Conservation (phyloP, 2,888 invertebrate species). For the Scrobipalpa costella region DNA sequence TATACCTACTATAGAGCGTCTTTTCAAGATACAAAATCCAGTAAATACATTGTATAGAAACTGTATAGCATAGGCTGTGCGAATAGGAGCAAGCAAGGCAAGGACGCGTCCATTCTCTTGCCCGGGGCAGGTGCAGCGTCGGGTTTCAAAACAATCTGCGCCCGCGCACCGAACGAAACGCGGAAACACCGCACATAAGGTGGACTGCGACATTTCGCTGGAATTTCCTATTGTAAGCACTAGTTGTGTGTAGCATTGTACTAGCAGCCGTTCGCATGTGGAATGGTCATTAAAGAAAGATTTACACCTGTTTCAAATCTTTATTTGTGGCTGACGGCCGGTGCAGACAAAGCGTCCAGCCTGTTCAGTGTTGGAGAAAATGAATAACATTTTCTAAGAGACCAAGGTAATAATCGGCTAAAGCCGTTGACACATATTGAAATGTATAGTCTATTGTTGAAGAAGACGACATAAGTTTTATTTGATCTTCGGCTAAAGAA, state of each 20-base stretch:
- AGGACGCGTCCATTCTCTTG: constrained; percentile 39
- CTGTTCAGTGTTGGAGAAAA: too few relatives aligned
- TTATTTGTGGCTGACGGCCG: too few relatives aligned
- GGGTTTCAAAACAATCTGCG: constrained; percentile 61
- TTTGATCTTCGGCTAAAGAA: too few relatives aligned
- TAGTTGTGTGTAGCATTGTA: constrained; percentile 11
- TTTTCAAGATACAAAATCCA: not conserved
- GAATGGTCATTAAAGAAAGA: constrained; percentile 7
- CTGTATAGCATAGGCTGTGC: not conserved
- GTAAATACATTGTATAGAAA: not conserved
- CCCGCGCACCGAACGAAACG: constrained; percentile 38
- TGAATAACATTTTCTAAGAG: too few relatives aligned
- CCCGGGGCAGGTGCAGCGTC: constrained; percentile 35
- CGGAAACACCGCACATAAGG: constrained; percentile 45
- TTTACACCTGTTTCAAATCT: not conserved
- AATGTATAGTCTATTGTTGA: too few relatives aligned
- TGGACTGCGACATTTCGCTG: constrained; percentile 47
- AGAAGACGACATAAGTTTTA: too few relatives aligned
- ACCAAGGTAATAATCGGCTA: too few relatives aligned
- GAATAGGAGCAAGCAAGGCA: constrained; percentile 25
- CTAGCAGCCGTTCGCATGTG: not conserved
- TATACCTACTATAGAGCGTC: too few relatives aligned
- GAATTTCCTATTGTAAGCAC: constrained; percentile 41
- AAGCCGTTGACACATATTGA: too few relatives aligned
- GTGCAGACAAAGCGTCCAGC: too few relatives aligned